A percentile compares a stretch with the other conserved stretches of the same genome.
These are phyloP conservation scores for Ennomos fuscantarius DNA, from an alignment of 2,888 invertebrate genomes.

Conservation along the genomic window DNA sequence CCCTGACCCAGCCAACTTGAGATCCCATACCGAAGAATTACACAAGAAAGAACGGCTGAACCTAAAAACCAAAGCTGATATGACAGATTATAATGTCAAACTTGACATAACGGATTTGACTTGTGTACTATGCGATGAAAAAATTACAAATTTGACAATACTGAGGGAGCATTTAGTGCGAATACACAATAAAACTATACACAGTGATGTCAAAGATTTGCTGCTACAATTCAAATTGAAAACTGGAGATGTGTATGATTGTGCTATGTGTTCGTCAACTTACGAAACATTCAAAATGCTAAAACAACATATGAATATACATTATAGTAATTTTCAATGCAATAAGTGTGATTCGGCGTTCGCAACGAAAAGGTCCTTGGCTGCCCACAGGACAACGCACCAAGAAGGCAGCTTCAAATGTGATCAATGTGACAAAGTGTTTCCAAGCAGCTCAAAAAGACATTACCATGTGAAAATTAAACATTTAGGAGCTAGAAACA, in stretches of 20 bases:
- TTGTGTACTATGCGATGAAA: slow-evolving; percentile 60
- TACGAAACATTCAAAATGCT: slow-evolving; percentile 78
- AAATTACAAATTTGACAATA: slow-evolving; percentile 55
- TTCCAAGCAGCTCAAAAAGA: slow-evolving; percentile 61
- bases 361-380: slow-evolving; percentile 65
- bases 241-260: slow-evolving; percentile 68
- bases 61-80: slow-evolving; percentile 63
- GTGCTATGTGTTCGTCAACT: slow-evolving; percentile 64
- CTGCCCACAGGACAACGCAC: slow-evolving; percentile 64
- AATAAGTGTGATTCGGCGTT: slow-evolving; percentile 62
- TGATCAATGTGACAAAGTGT: slow-evolving; percentile 71
- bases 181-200: slow-evolving; percentile 60
- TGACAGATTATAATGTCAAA: slow-evolving; percentile 66
- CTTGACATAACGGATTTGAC: slow-evolving; percentile 71
- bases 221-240: slow-evolving; percentile 69
- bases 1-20: slow-evolving; percentile 65
- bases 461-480: slow-evolving; percentile 73
- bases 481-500: slow-evolving; percentile 68
- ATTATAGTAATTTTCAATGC: slow-evolving; percentile 70
- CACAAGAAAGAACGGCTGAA: slow-evolving; percentile 59
- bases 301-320: slow-evolving; percentile 76
- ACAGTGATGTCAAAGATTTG: slow-evolving; percentile 67
- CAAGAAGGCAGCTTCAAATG: slow-evolving; percentile 71
- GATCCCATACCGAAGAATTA: slow-evolving; percentile 52
- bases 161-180: slow-evolving; percentile 63